These are phyloP conservation scores for Uloborus diversus DNA, from an alignment of 1,140 invertebrate genomes.

Conservation along the genomic window DNA sequence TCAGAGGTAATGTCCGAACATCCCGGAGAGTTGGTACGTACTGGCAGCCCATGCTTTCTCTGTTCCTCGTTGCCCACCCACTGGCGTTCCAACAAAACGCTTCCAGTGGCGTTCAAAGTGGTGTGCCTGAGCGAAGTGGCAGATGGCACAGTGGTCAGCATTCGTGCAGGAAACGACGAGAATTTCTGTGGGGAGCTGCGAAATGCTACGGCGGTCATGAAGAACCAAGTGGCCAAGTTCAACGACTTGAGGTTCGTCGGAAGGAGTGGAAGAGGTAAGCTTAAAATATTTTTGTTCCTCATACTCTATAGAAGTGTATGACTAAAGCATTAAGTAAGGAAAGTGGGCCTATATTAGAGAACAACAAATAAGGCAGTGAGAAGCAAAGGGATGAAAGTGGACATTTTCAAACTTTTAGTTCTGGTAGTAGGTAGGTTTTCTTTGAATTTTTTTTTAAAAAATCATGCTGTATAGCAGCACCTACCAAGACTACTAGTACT, in stretches of 20 bases:
- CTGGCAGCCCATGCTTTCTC: slow-evolving; percentile 92
- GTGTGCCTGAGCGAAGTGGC: slow-evolving; percentile 91
- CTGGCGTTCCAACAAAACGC: slow-evolving; percentile 95
- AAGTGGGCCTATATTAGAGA: too few relatives aligned
- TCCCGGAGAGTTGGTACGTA: slow-evolving; percentile 81
- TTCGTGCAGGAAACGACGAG: slow-evolving; percentile 95
- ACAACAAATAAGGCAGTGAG: too few relatives aligned
- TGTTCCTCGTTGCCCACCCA: slow-evolving; percentile 91
- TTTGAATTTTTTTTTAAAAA: too few relatives aligned
- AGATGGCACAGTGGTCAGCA: slow-evolving; percentile 93
- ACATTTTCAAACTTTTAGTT: too few relatives aligned
- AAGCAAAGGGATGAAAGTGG: too few relatives aligned
- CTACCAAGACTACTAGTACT: too few relatives aligned
- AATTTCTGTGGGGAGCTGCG: slow-evolving; percentile 94
- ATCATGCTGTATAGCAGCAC: too few relatives aligned
- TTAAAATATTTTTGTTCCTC: neutral
- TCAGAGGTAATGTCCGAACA: slow-evolving; percentile 85
- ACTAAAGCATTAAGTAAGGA: too few relatives aligned
- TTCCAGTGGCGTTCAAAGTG: slow-evolving; percentile 92
- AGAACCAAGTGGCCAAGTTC: slow-evolving; percentile 96
- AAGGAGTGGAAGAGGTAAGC: slow-evolving; percentile 93
- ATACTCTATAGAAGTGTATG: too few relatives aligned
- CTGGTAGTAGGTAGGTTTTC: too few relatives aligned
- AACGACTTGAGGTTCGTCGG: slow-evolving; percentile 97
- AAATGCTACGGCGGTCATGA: slow-evolving; percentile 94